A percentile compares a stretch with the other conserved stretches of the same genome.
phyloP scores from a whole-genome alignment of 2,113 vertebrate genomes.

The Mirounga angustirostris region DNA sequence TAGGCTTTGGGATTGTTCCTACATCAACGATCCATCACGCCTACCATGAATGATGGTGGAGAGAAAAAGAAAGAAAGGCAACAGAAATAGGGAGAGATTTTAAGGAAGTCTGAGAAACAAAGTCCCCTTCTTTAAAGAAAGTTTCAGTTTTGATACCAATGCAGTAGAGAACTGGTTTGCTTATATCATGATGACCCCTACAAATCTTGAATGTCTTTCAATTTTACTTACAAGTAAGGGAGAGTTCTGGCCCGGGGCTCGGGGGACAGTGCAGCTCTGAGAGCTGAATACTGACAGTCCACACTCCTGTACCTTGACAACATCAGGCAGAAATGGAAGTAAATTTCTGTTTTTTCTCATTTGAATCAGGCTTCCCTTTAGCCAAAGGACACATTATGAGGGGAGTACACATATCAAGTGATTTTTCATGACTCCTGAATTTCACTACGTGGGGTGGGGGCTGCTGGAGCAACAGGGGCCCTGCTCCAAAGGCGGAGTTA shows the following conservation, averaged over 20 bases:
- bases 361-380: neutral
- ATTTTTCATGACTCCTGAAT: neutral
- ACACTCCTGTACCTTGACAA: neutral
- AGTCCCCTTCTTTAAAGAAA: neutral
- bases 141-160: neutral
- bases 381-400: neutral
- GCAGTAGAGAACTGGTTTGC: neutral
- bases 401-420: neutral
- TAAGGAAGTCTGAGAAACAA: neutral
- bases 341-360: neutral
- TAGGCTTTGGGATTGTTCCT: neutral
- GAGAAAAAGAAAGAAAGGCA: neutral
- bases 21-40: neutral
- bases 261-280: neutral
- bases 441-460: neutral
- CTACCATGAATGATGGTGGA: neutral
- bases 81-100: neutral
- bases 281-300: neutral
- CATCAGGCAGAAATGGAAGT: neutral
- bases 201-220: neutral
- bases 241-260: neutral
- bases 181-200: neutral
- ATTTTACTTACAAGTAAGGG: neutral
- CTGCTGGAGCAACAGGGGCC: accelerated
- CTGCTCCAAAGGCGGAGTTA: neutral